These are phyloP conservation scores for Lepus europaeus DNA, from an alignment of 2,113 vertebrate genomes.

Conservation along the genomic window DNA sequence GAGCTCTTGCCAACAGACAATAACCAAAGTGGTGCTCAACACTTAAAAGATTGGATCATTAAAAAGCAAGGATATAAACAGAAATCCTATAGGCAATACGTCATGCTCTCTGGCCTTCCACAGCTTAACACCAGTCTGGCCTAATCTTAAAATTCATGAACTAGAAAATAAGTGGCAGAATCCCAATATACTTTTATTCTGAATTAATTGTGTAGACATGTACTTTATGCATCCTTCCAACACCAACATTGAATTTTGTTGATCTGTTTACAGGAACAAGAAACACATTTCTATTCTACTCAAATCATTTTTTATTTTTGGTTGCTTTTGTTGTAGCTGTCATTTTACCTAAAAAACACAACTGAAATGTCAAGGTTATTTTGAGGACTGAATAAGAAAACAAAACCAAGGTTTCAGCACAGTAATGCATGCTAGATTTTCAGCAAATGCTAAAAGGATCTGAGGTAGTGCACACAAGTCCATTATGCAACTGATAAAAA, in stretches of 20 bases:
- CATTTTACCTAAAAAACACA: not conserved
- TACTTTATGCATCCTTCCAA: fast-evolving
- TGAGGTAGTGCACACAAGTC: not conserved
- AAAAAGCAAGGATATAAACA: not conserved
- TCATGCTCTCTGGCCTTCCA: not conserved
- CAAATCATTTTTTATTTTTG: not conserved
- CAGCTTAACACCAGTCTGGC: not conserved
- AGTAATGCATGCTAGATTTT: not conserved
- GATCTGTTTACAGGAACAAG: not conserved
- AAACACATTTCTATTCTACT: not conserved
- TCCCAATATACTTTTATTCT: fast-evolving
- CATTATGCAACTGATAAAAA: not conserved
- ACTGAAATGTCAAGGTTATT: not conserved
- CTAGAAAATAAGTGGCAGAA: not conserved
- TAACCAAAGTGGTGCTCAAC: not conserved
- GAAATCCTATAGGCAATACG: not conserved
- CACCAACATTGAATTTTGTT: not conserved
- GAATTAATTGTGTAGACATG: not conserved
- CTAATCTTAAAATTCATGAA: not conserved
- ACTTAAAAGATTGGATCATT: not conserved
- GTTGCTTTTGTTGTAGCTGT: not conserved
- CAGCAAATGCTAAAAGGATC: not conserved
- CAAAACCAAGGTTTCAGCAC: not conserved
- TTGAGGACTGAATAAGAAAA: not conserved
- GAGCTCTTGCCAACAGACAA: not conserved